phyloP scores from a whole-genome alignment of 2,888 invertebrate species.

The Drosophila quinaria region DNA sequence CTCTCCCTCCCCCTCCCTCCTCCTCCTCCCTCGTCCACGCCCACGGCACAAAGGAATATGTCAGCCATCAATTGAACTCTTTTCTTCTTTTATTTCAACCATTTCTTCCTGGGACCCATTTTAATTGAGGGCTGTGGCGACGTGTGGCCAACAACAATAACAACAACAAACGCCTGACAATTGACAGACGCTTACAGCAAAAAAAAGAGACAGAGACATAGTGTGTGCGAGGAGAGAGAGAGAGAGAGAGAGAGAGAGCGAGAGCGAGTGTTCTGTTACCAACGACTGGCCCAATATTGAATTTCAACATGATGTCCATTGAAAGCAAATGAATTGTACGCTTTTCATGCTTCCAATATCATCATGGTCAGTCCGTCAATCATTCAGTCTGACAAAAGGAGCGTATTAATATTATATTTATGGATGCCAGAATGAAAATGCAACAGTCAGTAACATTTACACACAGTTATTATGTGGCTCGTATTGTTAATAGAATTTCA shows the following conservation, averaged over 20 bases:
- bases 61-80: conserved; percentile 81
- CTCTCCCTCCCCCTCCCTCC: background rate
- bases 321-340: conserved; percentile 60
- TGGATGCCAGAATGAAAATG: conserved; percentile 13
- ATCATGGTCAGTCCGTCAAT: conserved; percentile 34
- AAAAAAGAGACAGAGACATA: background rate
- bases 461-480: background rate
- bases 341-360: conserved; percentile 33
- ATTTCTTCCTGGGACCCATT: conserved; percentile 55
- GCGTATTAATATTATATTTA: conserved; percentile 73
- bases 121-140: conserved; percentile 78
- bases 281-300: conserved; percentile 52
- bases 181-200: conserved; percentile 59
- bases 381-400: conserved; percentile 27
- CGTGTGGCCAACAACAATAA: conserved; percentile 67
- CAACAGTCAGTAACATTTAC: background rate
- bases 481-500: background rate
- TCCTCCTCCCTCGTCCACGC: too few species aligned
- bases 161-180: conserved; percentile 60
- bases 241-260: background rate
- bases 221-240: background rate
- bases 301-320: conserved; percentile 58
- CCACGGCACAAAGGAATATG: conserved; percentile 72
- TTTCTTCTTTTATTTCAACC: conserved; percentile 55
- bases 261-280: conserved; percentile 24